phyloP scores from a whole-genome alignment of 2,797 vertebrate genomes.

The Molossus molossus region DNA sequence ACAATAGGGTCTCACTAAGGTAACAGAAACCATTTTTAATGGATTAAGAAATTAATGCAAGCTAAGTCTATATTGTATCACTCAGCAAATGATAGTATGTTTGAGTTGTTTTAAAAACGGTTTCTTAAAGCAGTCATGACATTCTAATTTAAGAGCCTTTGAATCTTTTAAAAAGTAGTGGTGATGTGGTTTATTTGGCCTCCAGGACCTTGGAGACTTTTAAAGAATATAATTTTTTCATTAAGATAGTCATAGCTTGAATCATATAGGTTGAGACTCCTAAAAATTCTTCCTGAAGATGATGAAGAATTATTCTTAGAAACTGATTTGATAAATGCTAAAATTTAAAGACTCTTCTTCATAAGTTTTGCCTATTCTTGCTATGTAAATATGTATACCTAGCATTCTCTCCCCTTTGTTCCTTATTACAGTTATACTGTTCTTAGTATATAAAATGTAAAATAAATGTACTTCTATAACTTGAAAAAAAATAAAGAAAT shows the following conservation, averaged over 20 bases:
- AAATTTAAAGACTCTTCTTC: conserved; percentile 63
- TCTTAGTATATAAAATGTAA: conserved; percentile 48
- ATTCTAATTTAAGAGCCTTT: conserved; percentile 47
- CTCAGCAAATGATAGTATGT: background rate
- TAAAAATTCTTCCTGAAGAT: conserved; percentile 27
- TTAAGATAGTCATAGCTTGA: background rate
- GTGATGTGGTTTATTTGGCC: background rate
- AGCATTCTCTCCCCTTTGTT: conserved; percentile 39
- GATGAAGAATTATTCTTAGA: conserved; percentile 46
- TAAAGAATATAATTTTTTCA: conserved; percentile 48
- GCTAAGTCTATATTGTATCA: background rate
- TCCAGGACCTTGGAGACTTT: conserved; percentile 69
- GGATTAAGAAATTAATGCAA: background rate
- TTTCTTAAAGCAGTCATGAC: conserved; percentile 62
- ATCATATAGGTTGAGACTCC: too few species aligned
- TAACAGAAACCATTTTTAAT: background rate
- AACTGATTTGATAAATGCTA: conserved; percentile 17
- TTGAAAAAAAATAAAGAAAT: background rate
- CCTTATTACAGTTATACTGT: conserved; percentile 9
- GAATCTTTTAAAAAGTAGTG: conserved; percentile 49
- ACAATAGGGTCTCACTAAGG: background rate
- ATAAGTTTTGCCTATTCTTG: conserved; percentile 45
- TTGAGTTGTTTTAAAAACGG: background rate
- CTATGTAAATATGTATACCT: conserved; percentile 18
- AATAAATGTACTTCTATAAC: conserved; percentile 79